Conservation (phyloP, 2,113 vertebrate genomes). For the Neofelis nebulosa region DNA sequence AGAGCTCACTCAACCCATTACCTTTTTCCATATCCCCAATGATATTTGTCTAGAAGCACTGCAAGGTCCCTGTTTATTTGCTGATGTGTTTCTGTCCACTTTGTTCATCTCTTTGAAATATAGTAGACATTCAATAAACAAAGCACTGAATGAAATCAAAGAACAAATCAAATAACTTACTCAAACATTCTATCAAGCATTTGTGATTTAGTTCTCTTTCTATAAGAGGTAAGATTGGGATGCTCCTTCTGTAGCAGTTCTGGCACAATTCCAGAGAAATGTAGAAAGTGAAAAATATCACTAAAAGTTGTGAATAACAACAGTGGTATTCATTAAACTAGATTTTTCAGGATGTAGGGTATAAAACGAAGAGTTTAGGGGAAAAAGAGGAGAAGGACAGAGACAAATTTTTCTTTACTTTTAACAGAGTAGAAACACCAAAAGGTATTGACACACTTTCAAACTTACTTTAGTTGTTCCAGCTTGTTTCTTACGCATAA, state of each 20-base stretch:
- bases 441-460: background rate
- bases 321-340: no score
- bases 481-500: background rate
- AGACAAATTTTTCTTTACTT: background rate
- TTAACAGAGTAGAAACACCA: background rate
- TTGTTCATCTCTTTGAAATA: background rate
- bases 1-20: background rate
- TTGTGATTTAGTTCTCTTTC: background rate
- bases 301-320: background rate
- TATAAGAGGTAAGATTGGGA: background rate
- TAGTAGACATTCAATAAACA: background rate
- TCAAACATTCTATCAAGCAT: background rate
- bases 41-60: background rate
- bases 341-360: background rate
- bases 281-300: background rate
- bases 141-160: background rate
- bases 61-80: background rate
- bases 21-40: background rate
- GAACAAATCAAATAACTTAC: background rate
- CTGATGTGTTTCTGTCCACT: background rate
- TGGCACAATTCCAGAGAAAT: background rate
- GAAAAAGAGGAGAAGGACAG: background rate
- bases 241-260: background rate
- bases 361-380: background rate
- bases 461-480: slow-evolving; percentile 69